phyloP scores from a whole-genome alignment of 1,140 invertebrate genomes.

The Drosophila repletoides region DNA sequence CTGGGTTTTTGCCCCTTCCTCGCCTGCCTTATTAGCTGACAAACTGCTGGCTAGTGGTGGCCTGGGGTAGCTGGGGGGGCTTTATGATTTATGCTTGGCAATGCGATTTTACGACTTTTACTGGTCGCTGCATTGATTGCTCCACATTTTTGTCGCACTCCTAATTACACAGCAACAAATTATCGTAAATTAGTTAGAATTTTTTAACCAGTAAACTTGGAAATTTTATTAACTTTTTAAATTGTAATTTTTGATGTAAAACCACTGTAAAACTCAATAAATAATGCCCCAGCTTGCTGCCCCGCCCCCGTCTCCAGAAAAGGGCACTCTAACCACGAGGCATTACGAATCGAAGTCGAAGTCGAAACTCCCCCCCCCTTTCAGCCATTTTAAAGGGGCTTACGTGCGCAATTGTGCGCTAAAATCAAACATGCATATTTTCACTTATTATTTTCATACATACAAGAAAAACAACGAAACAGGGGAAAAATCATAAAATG shows the following conservation, averaged over 20 bases:
- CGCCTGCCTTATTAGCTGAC: slow-evolving; percentile 23
- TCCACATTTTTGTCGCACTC: slow-evolving; percentile 10
- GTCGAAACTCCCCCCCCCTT: no score
- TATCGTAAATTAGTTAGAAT: slow-evolving; percentile 29
- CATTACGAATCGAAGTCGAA: slow-evolving; percentile 5
- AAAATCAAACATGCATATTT: slow-evolving; percentile 78
- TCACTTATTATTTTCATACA: slow-evolving; percentile 75
- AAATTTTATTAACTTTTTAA: slow-evolving; percentile 31
- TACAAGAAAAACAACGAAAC: slow-evolving; percentile 37
- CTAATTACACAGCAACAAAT: slow-evolving; percentile 48
- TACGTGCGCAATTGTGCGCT: slow-evolving; percentile 71
- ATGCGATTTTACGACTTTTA: slow-evolving; percentile 18
- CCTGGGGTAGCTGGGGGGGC: neutral
- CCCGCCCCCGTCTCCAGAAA: neutral
- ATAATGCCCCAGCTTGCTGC: slow-evolving; percentile 32
- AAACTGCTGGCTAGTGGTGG: slow-evolving; percentile 15
- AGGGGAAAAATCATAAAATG: neutral
- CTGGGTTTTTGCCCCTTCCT: neutral
- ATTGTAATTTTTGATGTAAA: slow-evolving; percentile 29
- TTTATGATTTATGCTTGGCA: slow-evolving; percentile 34
- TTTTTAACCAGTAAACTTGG: slow-evolving; percentile 19
- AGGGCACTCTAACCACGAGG: slow-evolving; percentile 9
- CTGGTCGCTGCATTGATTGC: slow-evolving; percentile 36
- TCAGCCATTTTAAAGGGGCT: slow-evolving; percentile 18
- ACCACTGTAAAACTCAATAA: slow-evolving; percentile 37